phyloP scores from a whole-genome alignment of 2,113 vertebrate genomes.

The Microtus richardsoni region DNA sequence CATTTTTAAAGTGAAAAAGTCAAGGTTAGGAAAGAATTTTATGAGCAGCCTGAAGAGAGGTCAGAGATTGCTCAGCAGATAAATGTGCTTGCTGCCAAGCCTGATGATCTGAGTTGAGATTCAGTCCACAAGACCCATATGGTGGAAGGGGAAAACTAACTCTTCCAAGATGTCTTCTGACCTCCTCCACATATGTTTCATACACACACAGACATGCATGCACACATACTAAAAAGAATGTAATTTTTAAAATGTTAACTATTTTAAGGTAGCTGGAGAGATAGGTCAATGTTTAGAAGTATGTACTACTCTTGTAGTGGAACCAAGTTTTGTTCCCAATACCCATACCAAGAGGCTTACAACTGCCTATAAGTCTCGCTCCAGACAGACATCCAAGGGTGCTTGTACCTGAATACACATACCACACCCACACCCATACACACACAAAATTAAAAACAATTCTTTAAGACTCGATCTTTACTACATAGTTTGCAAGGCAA shows the following conservation, averaged over 20 bases:
- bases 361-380: neutral
- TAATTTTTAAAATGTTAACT: neutral
- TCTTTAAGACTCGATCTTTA: neutral
- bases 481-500: neutral
- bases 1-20: neutral
- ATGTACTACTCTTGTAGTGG: neutral
- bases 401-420: neutral
- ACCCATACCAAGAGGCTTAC: neutral
- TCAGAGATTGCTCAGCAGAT: neutral
- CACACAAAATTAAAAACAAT: neutral
- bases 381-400: neutral
- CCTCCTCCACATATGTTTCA: neutral
- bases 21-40: conserved; percentile 23
- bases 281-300: neutral
- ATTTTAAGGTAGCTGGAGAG: neutral
- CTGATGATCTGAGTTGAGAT: neutral
- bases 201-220: neutral
- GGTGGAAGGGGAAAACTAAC: neutral
- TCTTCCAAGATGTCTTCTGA: neutral
- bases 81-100: neutral
- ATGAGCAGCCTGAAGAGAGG: conserved; percentile 27
- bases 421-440: neutral
- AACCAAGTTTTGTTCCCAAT: neutral
- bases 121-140: neutral
- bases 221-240: neutral